Evolutionary conservation across 2,797 vertebrate species (phyloP), one percentile per base, ranked within the genome.

Genomic region (Pelodytes ibericus): DNA sequence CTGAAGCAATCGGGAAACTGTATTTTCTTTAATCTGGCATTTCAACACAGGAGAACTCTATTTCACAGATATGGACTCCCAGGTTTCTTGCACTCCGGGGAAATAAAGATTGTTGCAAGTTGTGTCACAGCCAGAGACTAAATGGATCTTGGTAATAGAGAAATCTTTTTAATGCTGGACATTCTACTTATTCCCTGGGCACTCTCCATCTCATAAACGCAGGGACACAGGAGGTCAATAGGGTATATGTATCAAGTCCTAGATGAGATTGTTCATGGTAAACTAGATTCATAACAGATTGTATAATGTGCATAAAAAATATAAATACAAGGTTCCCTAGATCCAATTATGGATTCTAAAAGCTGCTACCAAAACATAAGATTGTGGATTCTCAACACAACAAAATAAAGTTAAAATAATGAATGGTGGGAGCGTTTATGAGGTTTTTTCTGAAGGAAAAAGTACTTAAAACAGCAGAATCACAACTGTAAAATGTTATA

Each of bases 51-150:
- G 2, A 58, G 20, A 58, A 26, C 25, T 13, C 56, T 15, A 4
- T 58, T 58, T 58, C 25, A 58, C 24, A 58, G 22, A 27, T 58
- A 9, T 58, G 22, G 56, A 44, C 11, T 44, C 11, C 41, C 27
- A 67, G 66, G 51, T 56, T 56, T 18, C 18, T 36, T 27, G 29
- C 29, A 58, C 67, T 70, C 67, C 30, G 3, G 67, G 67, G 67
- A 70, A 70, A 70, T 70, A 70, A 69, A 56, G 31, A 58, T 15
- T 58, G 56, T 27, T 58, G 56, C 56, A 26, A 7, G 56, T 53
- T 25, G 18, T 57, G 33, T 56, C 8, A 56, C 31, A 36, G 8
- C 16, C 7, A 39, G 31, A 13, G 51, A 16, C 7, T 18, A 58
- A 49, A 58, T 70, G 53, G 22, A 27, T 8, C 9, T 26, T 24